Conservation (phyloP, 2,888 invertebrate species). For the Apamea sordens region DNA sequence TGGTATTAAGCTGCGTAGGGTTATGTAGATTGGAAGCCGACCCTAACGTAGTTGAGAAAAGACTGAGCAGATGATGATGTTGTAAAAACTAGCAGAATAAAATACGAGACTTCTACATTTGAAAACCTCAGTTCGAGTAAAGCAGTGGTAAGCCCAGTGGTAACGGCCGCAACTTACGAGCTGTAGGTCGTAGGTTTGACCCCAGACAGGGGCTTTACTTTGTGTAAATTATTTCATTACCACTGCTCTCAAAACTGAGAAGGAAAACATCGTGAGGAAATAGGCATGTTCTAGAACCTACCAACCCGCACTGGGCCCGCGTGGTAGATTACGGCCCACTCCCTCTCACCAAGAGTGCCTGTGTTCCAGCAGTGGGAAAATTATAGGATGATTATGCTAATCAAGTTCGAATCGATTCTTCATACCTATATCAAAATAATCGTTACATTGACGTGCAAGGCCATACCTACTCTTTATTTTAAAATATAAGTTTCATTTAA, state of each 20-base stretch:
- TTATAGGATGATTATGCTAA: neutral
- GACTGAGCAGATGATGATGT: neutral
- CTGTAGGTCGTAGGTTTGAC: neutral
- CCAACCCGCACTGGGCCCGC: neutral
- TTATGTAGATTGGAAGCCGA: no score
- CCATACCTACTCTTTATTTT: neutral
- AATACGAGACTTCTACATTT: neutral
- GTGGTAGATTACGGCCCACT: neutral
- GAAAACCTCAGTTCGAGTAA: neutral
- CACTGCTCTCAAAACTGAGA: neutral
- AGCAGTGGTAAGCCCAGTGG: neutral
- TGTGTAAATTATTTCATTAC: neutral
- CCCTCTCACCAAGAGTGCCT: neutral
- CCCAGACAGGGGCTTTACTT: neutral
- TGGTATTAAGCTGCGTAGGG: neutral
- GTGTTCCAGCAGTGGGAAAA: neutral
- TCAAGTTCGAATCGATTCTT: neutral
- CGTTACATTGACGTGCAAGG: neutral
- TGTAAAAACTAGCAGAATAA: neutral
- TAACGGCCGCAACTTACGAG: neutral
- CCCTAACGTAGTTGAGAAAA: neutral
- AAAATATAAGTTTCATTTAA: constrained; percentile 1
- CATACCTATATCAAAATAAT: neutral
- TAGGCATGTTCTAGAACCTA: neutral
- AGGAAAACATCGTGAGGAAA: neutral